Conservation (phyloP, 2,113 vertebrate species). For the Bombycilla garrulus region DNA sequence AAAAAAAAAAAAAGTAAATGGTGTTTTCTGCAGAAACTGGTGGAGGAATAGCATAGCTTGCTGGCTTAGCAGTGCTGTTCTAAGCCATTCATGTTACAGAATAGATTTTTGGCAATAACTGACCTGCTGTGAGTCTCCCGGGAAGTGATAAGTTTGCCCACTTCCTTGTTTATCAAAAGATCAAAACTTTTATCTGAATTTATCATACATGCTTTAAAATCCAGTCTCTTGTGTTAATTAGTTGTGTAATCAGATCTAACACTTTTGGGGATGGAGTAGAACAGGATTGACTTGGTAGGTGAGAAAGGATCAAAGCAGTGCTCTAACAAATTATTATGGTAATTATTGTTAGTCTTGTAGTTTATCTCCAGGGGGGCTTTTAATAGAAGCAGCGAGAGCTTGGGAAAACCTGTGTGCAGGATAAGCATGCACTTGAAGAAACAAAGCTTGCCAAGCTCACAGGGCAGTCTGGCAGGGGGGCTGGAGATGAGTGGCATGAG, state of each 20-base stretch:
- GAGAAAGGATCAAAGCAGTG: constrained; percentile 74
- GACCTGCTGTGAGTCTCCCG: constrained; percentile 22
- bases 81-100: background rate
- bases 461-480: background rate
- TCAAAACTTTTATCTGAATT: constrained; percentile 63
- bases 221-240: constrained; percentile 72
- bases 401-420: constrained; percentile 46
- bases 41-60: background rate
- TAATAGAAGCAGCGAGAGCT: constrained; percentile 43
- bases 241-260: constrained; percentile 71
- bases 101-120: constrained; percentile 18
- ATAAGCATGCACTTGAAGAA: constrained; percentile 37
- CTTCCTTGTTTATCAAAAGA: constrained; percentile 69
- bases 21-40: background rate
- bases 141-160: constrained; percentile 58
- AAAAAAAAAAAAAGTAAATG: background rate
- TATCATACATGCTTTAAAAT: constrained; percentile 65
- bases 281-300: constrained; percentile 65
- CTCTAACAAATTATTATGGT: constrained; percentile 69
- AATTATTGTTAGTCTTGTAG: constrained; percentile 69
- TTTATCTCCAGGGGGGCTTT: constrained; percentile 57
- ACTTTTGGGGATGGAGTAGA: constrained; percentile 57
- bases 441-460: constrained; percentile 22
- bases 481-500: background rate
- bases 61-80: background rate